These are phyloP conservation scores for Mormyrops boulengeri DNA, from an alignment of 2,797 vertebrate genomes.

Conservation along the genomic window DNA sequence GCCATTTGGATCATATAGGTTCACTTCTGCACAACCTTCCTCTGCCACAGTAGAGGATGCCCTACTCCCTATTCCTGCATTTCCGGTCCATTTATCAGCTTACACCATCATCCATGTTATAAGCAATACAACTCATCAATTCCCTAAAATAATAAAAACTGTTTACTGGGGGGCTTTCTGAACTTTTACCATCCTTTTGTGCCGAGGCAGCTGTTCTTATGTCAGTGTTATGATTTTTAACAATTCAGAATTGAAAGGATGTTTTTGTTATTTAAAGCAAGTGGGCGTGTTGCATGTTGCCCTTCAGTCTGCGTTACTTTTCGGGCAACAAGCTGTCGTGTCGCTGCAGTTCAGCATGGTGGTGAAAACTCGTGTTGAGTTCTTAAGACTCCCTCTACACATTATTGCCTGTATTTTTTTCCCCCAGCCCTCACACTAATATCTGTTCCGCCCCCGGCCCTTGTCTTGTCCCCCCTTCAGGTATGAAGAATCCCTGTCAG, in stretches of 20 bases:
- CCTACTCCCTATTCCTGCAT: not conserved
- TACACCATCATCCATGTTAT: not conserved
- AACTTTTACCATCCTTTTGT: not conserved
- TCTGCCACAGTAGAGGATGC: not conserved
- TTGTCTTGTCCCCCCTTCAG: slow-evolving; percentile 35
- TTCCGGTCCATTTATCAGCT: not conserved
- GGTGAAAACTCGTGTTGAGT: not conserved
- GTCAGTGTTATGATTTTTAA: not conserved
- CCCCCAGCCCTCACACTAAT: not conserved
- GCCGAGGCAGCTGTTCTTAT: not conserved
- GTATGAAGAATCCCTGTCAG: slow-evolving; percentile 57
- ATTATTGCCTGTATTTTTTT: not conserved
- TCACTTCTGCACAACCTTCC: not conserved
- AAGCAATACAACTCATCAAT: not conserved
- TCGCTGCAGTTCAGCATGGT: not conserved
- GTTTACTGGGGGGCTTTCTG: not conserved
- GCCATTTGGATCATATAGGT: not conserved
- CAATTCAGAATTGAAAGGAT: not conserved
- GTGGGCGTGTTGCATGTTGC: not conserved
- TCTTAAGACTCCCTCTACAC: not conserved
- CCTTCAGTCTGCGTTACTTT: not conserved
- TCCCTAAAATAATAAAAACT: not conserved
- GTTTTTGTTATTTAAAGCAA: not conserved
- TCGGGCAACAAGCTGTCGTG: not conserved
- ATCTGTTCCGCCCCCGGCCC: not conserved